Evolutionary conservation across 1,140 invertebrate species (phyloP), one percentile per base, ranked within the genome.

Genomic region (Adelges cooleyi): DNA sequence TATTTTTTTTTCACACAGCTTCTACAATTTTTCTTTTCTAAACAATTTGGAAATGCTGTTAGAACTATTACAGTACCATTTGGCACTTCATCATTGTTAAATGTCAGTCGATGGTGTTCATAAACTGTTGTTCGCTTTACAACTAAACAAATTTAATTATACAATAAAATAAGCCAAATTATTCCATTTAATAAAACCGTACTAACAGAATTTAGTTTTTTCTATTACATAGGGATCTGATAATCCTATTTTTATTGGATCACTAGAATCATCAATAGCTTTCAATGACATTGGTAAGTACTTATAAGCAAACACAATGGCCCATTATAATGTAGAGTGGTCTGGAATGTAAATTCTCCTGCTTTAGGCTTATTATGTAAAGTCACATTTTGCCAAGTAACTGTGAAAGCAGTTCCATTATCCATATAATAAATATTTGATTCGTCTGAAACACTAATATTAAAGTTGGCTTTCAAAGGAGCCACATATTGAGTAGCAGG

Each of bases 391-490:
- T 91, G 84, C 95, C 95, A 98, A 71, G 93, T 83, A 1, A 95
- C 92, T 2, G 89, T 89, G 72, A 98, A 92, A 2, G 85, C 80
- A 8, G 89, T 75, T 85, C 89, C 88, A 76, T 92, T 91, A 74
- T 94, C 90, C 17, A 82, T 77, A 72, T 92, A 90, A 69, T 86
- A 86, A 38, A 99, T 86, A 67, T 79, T 81, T 38, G 94, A 95
- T 66, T 86, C 79, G 46, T 86, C 81, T 6, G 82, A 84, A 38
- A 90, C 71, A 44, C 85, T 86, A 0, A 92, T 92, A 75, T 99
- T 95, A 75, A 99, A 99, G 80, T 99, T 98, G 8, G 93, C 95
- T 95, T 99, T 99, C n/a, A 99, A 77, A 0, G 96, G 95, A 6
- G 95, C 95, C 67, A 98, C 95, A 76, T 97, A 98, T 77, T 99